Conservation (phyloP, 2,888 invertebrate species). For the Troglohyphantes excavatus region DNA sequence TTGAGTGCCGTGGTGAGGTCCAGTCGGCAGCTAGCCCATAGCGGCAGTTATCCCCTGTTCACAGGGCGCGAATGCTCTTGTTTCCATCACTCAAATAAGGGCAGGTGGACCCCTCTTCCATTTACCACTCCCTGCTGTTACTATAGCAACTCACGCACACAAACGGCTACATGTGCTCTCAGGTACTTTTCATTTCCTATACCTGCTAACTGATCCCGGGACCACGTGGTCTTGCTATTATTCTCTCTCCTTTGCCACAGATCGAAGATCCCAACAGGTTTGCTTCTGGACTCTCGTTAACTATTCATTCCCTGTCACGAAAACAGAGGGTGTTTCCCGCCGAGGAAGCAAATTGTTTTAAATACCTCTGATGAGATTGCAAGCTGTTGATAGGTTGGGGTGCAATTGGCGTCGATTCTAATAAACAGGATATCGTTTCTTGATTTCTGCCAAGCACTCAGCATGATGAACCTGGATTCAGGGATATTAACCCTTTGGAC, state of each 20-base stretch:
- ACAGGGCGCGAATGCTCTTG: conserved; percentile 52
- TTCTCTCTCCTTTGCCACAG: background rate
- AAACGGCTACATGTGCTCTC: conserved; percentile 77
- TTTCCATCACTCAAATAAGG: conserved; percentile 74
- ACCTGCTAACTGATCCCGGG: conserved; percentile 60
- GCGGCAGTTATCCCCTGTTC: conserved; percentile 38
- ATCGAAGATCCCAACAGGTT: conserved; percentile 61
- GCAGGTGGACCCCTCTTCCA: conserved; percentile 31
- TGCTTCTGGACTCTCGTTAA: no score
- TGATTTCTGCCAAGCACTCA: no score
- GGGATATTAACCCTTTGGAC: no score
- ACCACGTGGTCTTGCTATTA: conserved; percentile 66
- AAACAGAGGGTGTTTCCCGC: background rate
- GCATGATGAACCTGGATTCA: no score
- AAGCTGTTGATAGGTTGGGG: no score
- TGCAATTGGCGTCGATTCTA: no score
- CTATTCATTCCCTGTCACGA: conserved; percentile 59
- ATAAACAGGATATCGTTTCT: no score
- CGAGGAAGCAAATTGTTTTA: background rate
- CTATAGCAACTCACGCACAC: conserved; percentile 70
- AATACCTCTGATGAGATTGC: no score
- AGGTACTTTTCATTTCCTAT: conserved; percentile 72
- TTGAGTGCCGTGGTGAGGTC: conserved; percentile 8
- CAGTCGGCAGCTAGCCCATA: conserved; percentile 67
- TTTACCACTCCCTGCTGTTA: conserved; percentile 75